These are phyloP conservation scores for Macropodus opercularis DNA, from an alignment of 2,797 vertebrate genomes.

Conservation along the genomic window DNA sequence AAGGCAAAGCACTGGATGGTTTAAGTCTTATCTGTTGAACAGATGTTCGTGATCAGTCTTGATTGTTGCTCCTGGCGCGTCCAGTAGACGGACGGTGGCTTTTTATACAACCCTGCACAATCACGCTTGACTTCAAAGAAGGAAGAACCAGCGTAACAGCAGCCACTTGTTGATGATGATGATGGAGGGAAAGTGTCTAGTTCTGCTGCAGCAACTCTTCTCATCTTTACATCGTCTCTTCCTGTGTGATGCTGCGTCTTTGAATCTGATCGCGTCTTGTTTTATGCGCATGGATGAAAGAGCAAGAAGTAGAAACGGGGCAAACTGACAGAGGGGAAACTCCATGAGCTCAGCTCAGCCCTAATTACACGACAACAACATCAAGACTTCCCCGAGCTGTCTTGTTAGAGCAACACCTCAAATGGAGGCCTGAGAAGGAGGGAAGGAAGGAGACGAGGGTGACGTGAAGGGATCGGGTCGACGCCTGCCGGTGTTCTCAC, in stretches of 20 bases:
- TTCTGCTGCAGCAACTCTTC: not conserved
- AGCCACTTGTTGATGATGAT: not conserved
- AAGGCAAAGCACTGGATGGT: too few species aligned
- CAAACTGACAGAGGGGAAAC: not conserved
- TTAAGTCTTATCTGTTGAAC: too few species aligned
- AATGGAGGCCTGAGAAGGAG: slow-evolving; percentile 20
- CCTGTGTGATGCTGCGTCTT: not conserved
- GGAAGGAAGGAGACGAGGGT: slow-evolving; percentile 25
- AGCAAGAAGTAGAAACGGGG: not conserved
- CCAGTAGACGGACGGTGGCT: not conserved
- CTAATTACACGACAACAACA: slow-evolving; percentile 47
- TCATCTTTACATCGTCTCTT: not conserved
- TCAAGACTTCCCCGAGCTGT: slow-evolving; percentile 20
- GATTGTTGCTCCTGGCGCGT: too few species aligned
- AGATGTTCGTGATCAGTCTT: too few species aligned
- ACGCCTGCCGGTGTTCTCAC: slow-evolving; percentile 1
- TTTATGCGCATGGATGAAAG: slow-evolving; percentile 7
- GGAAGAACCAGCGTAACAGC: not conserved
- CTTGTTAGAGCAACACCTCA: slow-evolving; percentile 43
- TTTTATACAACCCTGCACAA: not conserved
- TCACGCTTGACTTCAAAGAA: not conserved
- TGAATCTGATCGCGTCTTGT: too few species aligned
- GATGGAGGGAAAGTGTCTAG: not conserved
- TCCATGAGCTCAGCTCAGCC: slow-evolving; percentile 24
- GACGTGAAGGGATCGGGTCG: slow-evolving; percentile 25